Base-by-base conservation (phyloP, 2,113 vertebrate genomes). In the Dipodomys spectabilis region DNA sequence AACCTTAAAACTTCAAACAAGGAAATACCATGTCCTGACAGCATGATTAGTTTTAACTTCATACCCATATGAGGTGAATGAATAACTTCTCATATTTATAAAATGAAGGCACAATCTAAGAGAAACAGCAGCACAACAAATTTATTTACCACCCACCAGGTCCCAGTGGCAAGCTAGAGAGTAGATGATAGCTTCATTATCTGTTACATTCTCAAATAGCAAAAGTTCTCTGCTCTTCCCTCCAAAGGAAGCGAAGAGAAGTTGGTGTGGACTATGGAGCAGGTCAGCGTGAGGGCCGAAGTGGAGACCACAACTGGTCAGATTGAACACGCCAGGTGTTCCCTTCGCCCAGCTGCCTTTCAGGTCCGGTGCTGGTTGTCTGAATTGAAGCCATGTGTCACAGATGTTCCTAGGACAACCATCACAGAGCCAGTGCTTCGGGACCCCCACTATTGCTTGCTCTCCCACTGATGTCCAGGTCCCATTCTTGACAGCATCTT, bases 391-490 rank as follows among this genome's bases (percentile, higher is more conserved):
- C 23, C 13, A 13, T 1, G 8, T 39, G 35, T 12, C 57, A 13
- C 5, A 15, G 8, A 1, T 12, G 57, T 9, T 49, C 15, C 11
- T 1, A 5, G 2, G 5, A 2, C 49, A 27, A 35, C 30, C 15
- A 1, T 5, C 0, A 0, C 0, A 10, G 25, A 12, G 1, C 2
- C 73, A 39, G 0, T 13, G 2, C 5, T 6, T 5, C 64, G 1
- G 0, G 10, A 5, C 2, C 1, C 0, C 2, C 44, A 45, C 13
- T 32, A 5, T 4, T n/a, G 11, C 1, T 62, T 3, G 7, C 27
- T 78, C 16, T 27, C 62, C 53, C 1, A 6, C 10, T 15, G 0
- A 16, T 1, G 27, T 25, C 35, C 15, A 84, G 30, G 30, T 0
- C 53, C 12, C 53, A 0, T 12, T 7, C 2, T 7, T 2, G 22